phyloP scores from a whole-genome alignment of 2,113 vertebrate genomes.

The Chrysochloris asiatica region DNA sequence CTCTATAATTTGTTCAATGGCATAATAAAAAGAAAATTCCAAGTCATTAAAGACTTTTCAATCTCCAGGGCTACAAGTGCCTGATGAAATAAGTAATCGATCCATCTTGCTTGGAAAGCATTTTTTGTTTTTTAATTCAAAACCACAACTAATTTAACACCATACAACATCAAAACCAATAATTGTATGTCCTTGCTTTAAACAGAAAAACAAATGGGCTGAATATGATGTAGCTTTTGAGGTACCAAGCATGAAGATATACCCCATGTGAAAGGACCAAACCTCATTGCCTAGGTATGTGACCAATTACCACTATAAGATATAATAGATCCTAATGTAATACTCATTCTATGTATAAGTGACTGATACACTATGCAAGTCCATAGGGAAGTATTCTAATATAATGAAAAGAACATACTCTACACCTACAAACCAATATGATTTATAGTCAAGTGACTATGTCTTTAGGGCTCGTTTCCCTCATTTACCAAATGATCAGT shows the following conservation, averaged over 20 bases:
- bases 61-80: conserved; percentile 59
- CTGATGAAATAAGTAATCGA: conserved; percentile 70
- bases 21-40: conserved; percentile 72
- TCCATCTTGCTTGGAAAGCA: conserved; percentile 57
- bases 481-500: background rate
- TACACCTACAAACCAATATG: background rate
- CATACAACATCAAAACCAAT: conserved; percentile 38
- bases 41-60: conserved; percentile 70
- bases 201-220: conserved; percentile 40
- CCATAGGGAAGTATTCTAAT: background rate
- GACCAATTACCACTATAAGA: background rate
- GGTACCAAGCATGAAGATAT: background rate
- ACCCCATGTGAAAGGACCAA: background rate
- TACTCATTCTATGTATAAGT: background rate
- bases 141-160: conserved; percentile 51
- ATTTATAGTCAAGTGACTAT: background rate
- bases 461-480: background rate
- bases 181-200: background rate
- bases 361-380: background rate
- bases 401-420: background rate
- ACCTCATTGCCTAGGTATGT: background rate
- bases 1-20: conserved; percentile 76
- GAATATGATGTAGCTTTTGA: too few species aligned
- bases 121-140: conserved; percentile 69
- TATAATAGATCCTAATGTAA: background rate